Evolutionary conservation across 2,888 invertebrate species (phyloP), one percentile per base, ranked within the genome.

Genomic region (Rapana venosa): DNA sequence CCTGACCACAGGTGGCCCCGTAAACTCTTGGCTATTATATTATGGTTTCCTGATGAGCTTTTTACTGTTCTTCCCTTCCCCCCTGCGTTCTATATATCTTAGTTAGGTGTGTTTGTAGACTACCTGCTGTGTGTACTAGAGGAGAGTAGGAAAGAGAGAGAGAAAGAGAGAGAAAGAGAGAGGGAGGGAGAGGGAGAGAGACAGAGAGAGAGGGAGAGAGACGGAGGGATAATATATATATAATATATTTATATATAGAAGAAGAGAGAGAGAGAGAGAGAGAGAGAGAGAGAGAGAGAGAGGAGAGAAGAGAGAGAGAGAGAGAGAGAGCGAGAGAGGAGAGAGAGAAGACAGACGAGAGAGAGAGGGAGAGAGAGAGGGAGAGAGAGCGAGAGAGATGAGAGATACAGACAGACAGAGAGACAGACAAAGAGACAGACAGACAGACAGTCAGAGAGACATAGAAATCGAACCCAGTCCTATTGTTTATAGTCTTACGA

Each of bases 231-330:
- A 74, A 11, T 74, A n/a, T 17, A 11, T 74, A 26, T 74, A 74
- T 11, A 74, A 26, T 8, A n/a, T 26, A 8, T 8, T 26, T 4
- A 74, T 8, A 74, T 8, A 74, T 30, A 35, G 79, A 79, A 32
- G 32, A 32, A 79, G 79, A 79, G 79, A 26, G 74, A 77, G 74
- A 77, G 74, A 79, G 79, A 79, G 79, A 79, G 79, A 79, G 79
- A 79, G 79, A 79, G 79, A 79, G 79, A 79, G 79, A 79, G 79
- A 79, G 79, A 79, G 79, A 79, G 79, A 79, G 79, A 79, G 79
- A 79, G 79, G 8, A 32, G 32, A 32, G 32, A 32, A 79, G 35
- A 79, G 79, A 79, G 79, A 79, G 35, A 79, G 79, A 79, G 35
- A 79, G 35, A 79, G 79, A 79, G 79, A 79, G 35, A 79, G 79